Evolutionary conservation across 2,888 invertebrate genomes (phyloP), one percentile per base, ranked within the genome.

Genomic region (Drosophila fungiperda): DNA sequence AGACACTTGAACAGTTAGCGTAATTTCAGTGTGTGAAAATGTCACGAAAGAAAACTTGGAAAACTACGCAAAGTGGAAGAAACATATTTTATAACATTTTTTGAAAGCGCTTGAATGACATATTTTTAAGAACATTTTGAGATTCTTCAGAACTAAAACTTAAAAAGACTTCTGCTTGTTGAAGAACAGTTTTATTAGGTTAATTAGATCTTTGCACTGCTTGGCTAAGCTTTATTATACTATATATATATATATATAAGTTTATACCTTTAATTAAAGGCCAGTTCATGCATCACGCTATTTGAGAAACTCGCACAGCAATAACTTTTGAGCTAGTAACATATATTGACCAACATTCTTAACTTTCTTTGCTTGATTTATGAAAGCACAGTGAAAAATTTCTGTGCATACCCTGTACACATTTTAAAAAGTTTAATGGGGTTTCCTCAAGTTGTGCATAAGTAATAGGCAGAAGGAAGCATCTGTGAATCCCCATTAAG

Each of bases 21-120:
- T 67, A 58, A 76, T 76, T 79, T 79, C 60, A 50, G 52, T 53
- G 61, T 76, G 77, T 62, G 67, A 71, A 80, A 76, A 71, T 76
- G 66, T 67, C 58, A 29, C 42, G 59, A 78, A 57, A 55, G 17
- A n/a, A 40, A 20, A 59, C 49, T 50, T 49, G 23, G n/a, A 36
- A 54, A 54, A 61, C 66, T n/a, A 15, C 23, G 15, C 20, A 26
- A 48, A 60, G 35, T 32, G 32, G 36, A n/a, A n/a, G 12, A 33
- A 45, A 49, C 48, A 32, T 54, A 67, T 54, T 67, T 67, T 38
- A 33, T 23, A 26, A 12, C 7, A 66, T 35, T 20, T 57, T 32
- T 40, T 15, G 23, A 42, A 12, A 29, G 15, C 29, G 38, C 3
- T 40, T 1, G 8, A n/a, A n/a, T 38, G 38, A 55, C 40, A 55